Evolutionary conservation across 2,888 invertebrate species (phyloP).

Genomic region (Mesorhabditis belari): DNA sequence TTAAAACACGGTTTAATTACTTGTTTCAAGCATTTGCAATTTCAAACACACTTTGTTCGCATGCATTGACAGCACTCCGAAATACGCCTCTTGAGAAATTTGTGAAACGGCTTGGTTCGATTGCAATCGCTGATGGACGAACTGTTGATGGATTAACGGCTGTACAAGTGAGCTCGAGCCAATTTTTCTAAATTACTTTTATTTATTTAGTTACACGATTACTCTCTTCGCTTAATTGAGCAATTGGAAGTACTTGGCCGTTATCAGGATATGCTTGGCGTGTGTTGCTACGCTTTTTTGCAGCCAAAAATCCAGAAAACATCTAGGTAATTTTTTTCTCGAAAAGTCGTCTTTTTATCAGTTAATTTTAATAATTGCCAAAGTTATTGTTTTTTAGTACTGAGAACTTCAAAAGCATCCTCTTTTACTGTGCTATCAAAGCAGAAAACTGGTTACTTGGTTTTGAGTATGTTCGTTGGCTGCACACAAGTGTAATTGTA

Average conservation of each 20-base stretch:
- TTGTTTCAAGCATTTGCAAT: too few species aligned
- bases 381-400: constrained; percentile 18
- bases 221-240: constrained; percentile 44
- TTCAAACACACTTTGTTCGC: constrained; percentile 24
- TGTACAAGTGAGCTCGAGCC: constrained; percentile 14
- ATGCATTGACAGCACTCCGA: constrained; percentile 29
- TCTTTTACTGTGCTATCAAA: constrained; percentile 41
- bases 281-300: constrained; percentile 47
- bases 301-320: constrained; percentile 33
- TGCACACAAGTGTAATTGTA: constrained; percentile 14
- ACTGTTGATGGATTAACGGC: constrained; percentile 5
- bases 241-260: constrained; percentile 18
- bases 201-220: constrained; percentile 39
- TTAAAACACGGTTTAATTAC: too few species aligned
- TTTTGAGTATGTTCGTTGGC: constrained; percentile 47
- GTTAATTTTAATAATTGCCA: constrained; percentile 1
- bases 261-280: constrained; percentile 35
- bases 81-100: constrained; percentile 31
- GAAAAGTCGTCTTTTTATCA: neutral
- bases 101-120: constrained; percentile 35
- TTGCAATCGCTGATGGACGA: constrained; percentile 13
- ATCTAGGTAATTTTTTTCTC: constrained; percentile 18
- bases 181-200: too few species aligned
- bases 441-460: constrained; percentile 39
- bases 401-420: constrained; percentile 38